These are phyloP conservation scores for Apodemia zela DNA, from an alignment of 2,888 invertebrate species.

Conservation along the genomic window DNA sequence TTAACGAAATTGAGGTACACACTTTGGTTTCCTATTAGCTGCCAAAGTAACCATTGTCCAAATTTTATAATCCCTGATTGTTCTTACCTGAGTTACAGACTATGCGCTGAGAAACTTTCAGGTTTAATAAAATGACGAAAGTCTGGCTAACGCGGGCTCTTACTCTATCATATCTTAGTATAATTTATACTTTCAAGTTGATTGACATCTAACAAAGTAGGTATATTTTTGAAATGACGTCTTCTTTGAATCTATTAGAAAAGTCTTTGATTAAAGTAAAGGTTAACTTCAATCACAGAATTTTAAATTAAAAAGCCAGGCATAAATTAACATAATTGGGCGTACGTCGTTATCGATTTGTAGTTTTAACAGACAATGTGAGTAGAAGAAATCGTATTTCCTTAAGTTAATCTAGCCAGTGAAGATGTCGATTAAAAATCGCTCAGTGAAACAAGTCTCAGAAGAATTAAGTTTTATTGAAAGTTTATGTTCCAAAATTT, in stretches of 20 bases:
- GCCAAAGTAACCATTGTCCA: too few species aligned
- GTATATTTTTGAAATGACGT: neutral
- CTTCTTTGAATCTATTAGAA: neutral
- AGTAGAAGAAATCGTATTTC: neutral
- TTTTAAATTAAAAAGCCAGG: neutral
- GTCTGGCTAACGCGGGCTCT: too few species aligned
- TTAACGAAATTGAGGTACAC: too few species aligned
- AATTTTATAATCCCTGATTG: too few species aligned
- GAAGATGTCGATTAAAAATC: conserved; percentile 34
- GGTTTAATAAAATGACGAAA: too few species aligned
- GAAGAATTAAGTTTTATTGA: conserved; percentile 46
- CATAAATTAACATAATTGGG: neutral
- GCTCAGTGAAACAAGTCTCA: conserved; percentile 36
- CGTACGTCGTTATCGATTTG: neutral
- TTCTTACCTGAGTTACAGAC: too few species aligned
- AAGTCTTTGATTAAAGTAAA: neutral
- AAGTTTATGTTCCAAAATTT: conserved; percentile 46
- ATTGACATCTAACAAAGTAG: neutral
- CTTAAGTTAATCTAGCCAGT: neutral
- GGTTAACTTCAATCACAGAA: neutral
- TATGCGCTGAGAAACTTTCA: too few species aligned
- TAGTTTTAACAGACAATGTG: neutral
- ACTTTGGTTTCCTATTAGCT: too few species aligned
- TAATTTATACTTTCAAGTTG: neutral
- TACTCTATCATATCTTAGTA: neutral